A percentile compares a stretch with the other conserved stretches of the same genome.
These are phyloP conservation scores for Leucozona laternaria DNA, from an alignment of 2,888 invertebrate species.

Conservation along the genomic window DNA sequence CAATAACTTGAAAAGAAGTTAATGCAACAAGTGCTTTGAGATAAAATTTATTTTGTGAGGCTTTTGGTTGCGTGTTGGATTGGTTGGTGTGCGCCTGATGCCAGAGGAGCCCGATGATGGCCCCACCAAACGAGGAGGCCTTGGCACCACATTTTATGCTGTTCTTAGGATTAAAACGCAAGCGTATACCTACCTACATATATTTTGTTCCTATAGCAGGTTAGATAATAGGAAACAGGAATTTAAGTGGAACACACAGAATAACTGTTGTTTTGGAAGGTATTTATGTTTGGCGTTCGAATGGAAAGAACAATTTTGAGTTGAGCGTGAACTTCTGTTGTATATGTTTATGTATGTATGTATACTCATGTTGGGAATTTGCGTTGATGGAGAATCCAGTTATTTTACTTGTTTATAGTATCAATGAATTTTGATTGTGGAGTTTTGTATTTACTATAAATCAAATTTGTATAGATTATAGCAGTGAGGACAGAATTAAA, in stretches of 20 bases:
- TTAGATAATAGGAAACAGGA: constrained; percentile 56
- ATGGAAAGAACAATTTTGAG: constrained; percentile 4
- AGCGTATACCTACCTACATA: neutral
- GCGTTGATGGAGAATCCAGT: constrained; percentile 14
- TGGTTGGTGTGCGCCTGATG: neutral
- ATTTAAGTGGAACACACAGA: constrained; percentile 61
- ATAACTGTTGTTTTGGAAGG: constrained; percentile 50
- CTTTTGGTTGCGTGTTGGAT: constrained; percentile 18
- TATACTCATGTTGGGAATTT: neutral
- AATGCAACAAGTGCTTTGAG: constrained; percentile 36
- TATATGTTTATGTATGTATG: too few relatives aligned
- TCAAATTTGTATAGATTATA: constrained; percentile 19
- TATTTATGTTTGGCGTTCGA: constrained; percentile 39
- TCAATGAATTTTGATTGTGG: constrained; percentile 4
- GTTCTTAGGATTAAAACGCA: constrained; percentile 36
- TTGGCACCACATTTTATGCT: constrained; percentile 61
- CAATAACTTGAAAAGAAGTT: neutral
- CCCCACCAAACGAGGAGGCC: constrained; percentile 37
- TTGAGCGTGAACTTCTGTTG: neutral
- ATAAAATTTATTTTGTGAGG: constrained; percentile 17
- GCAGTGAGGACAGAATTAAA: neutral
- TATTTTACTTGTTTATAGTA: neutral
- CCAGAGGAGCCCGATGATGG: constrained; percentile 19
- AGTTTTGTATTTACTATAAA: constrained; percentile 18
- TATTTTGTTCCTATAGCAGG: constrained; percentile 13